phyloP scores from a whole-genome alignment of 1,140 invertebrate genomes.

The Cataglyphis hispanica region DNA sequence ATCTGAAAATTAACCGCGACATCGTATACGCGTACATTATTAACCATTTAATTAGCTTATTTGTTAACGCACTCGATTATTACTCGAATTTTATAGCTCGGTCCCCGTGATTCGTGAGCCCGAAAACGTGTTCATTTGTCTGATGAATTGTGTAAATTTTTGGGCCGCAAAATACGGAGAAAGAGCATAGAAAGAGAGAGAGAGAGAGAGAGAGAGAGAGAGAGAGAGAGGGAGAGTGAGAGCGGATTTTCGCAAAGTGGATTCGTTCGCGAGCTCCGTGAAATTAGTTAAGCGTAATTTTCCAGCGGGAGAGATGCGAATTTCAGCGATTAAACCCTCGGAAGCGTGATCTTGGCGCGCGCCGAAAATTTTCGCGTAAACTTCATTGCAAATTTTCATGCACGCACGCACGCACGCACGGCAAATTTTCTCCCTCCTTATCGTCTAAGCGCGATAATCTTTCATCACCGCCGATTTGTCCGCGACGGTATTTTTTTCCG shows the following conservation, averaged over 20 bases:
- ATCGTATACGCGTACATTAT: not conserved
- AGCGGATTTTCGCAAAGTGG: not conserved
- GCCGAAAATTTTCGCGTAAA: not conserved
- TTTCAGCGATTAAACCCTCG: slow-evolving; percentile 31
- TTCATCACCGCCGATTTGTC: not conserved
- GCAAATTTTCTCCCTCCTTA: not conserved
- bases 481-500: slow-evolving; percentile 4
- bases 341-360: not conserved
- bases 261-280: slow-evolving; percentile 7
- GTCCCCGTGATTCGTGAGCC: not conserved
- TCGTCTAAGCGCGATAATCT: not conserved
- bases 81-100: slow-evolving; percentile 1
- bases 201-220: not conserved
- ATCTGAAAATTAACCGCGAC: slow-evolving; percentile 36
- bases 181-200: not conserved
- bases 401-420: not conserved
- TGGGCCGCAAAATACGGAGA: not conserved
- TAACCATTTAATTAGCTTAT: slow-evolving; percentile 42
- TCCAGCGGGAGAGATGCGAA: not conserved
- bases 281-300: slow-evolving; percentile 57
- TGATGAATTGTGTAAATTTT: slow-evolving; percentile 51
- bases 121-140: not conserved
- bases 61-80: slow-evolving; percentile 48
- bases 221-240: not conserved
- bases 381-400: not conserved